Evolutionary conservation across 2,797 vertebrate species (phyloP).

Genomic region (Phalloptychus januarius): DNA sequence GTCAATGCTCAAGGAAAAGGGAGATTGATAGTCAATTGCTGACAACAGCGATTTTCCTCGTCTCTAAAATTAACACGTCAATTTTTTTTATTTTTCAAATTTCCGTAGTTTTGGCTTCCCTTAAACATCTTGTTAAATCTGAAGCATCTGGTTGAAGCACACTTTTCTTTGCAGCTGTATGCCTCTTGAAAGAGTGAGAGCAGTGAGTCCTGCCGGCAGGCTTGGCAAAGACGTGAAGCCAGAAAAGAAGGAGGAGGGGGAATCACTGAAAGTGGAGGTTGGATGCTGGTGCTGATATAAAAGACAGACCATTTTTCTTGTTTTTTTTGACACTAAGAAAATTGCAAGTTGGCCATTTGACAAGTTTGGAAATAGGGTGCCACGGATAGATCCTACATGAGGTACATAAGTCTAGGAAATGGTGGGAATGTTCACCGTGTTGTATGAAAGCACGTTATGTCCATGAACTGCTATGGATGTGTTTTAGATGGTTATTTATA

Average conservation of each 20-base stretch:
- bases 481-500: not conserved
- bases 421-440: not conserved
- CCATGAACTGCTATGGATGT: not conserved
- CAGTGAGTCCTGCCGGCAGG: slow-evolving; percentile 31
- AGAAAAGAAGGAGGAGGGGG: not conserved
- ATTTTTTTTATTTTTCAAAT: not conserved
- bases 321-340: slow-evolving; percentile 24
- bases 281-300: slow-evolving; percentile 8
- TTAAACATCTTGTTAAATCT: slow-evolving; percentile 27
- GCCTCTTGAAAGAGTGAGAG: slow-evolving; percentile 26
- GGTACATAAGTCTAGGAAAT: slow-evolving; percentile 6
- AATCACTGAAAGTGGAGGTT: not conserved
- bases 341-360: slow-evolving; percentile 29
- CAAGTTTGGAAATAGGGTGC: slow-evolving; percentile 20
- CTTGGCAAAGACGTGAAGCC: slow-evolving; percentile 19
- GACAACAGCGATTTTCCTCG: slow-evolving; percentile 19
- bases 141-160: slow-evolving; percentile 31
- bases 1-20: slow-evolving; percentile 35
- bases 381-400: slow-evolving; percentile 8
- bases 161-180: slow-evolving; percentile 22
- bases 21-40: slow-evolving; percentile 26
- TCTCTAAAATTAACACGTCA: slow-evolving; percentile 17
- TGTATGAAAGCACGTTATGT: not conserved
- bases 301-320: slow-evolving; percentile 28
- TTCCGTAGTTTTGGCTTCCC: slow-evolving; percentile 10